Evolutionary conservation across 2,888 invertebrate species (phyloP), one percentile per base, ranked within the genome.

Genomic region (Adelphocoris suturalis): DNA sequence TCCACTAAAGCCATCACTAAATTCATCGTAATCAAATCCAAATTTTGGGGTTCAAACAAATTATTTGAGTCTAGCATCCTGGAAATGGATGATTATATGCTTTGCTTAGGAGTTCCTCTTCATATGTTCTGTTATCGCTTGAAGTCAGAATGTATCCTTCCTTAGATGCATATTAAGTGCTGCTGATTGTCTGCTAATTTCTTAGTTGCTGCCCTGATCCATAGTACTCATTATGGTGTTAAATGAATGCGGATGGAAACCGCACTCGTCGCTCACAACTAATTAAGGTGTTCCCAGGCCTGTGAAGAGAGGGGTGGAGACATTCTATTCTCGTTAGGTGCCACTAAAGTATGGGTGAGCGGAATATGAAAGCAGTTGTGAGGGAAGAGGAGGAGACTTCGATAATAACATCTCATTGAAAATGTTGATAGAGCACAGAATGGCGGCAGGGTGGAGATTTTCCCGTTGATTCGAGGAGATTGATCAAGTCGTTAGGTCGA

Each of bases 251-350:
- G 13, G 75, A n/a, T 75, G 19, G 19, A 75, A 3, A 11, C 3
- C 16, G 2, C 75, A 19, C 23, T 75, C 3, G 37, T 37, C 3
- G n/a, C n/a, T 37, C 37, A 37, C 37, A 75, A 9, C 75, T 75
- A 75, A 75, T 75, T 75, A 75, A 75, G 11, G 75, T 75, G 75
- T 75, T 75, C 5, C 3, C 3, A 37, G 37, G 7, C 37, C 75
- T 75, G 13, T 14, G 52, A 52, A 16, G 52, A 19, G n/a, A 11
- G 75, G 12, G 12, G 75, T 3, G 11, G 28, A 11, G 2, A 28
- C n/a, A 75, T 75, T 75, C 75, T 14, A 75, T 75, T 75, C 75
- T 75, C n/a, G 75, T 75, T 75, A 14, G 75, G 52, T 14, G 52
- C 52, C 13, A 2, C 52, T 52, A 14, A 13, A 52, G 11, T 14